Base-by-base conservation (phyloP, 1,140 invertebrate genomes). In the Rhyacophila brunnea region DNA sequence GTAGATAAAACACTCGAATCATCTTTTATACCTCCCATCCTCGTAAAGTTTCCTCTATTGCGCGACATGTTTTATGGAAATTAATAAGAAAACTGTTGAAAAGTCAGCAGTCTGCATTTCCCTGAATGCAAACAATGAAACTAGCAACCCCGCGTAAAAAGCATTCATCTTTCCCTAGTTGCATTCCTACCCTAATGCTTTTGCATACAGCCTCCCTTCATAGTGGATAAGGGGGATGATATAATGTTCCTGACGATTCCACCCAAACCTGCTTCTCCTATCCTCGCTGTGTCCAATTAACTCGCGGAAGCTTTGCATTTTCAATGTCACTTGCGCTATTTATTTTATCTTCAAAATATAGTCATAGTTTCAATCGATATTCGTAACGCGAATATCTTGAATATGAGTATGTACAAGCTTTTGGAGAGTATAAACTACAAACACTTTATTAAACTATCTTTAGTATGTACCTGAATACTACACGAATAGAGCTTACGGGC, bases 101-200 rank as follows among this genome's bases (percentile, higher is more conserved):
- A 61, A 61, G 52, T 61, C 52, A 56, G 45, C 17, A 14, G 51
- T 45, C 20, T 43, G 20, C 44, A 32, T 44, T 49, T 61, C 36
- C 50, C 53, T 50, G 36, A 53, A 57, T 56, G 43, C 54, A 62
- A 62, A 62, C 54, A 62, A 62, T 57, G 49, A 44, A 62, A 42
- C n/a, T n/a, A n/a, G 46, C 46, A 42, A 42, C 44, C 44, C 36
- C 53, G 54, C 58, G 54, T 44, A 51, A 50, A 61, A 62, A 49
- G 60, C 53, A 57, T 56, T 56, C 60, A 57, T 58, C 55, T 63
- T 58, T 56, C 60, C 61, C 56, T 44, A 58, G 50, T 28, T 58
- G 55, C 61, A 58, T 55, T 58, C 36, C 45, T 19, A 20, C 38
- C 46, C 50, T 18, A 28, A 28, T 28, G 9, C 23, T 23, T 18